Evolutionary conservation across 1,140 invertebrate genomes (phyloP).

Genomic region (Drosophila cardini): DNA sequence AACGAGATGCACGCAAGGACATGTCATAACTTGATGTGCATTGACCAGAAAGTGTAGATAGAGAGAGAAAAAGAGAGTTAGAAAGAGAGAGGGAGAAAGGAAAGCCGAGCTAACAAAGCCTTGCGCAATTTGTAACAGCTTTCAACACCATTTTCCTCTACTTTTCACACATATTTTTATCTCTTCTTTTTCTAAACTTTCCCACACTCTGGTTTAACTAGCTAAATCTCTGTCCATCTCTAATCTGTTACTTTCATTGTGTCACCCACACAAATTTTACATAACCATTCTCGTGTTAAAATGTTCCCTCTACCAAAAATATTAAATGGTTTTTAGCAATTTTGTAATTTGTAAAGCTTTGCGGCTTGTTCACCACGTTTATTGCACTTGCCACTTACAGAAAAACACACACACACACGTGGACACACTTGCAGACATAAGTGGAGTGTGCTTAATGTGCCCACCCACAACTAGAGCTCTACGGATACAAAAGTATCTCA

Average conservation of each 20-base stretch:
- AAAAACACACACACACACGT: neutral
- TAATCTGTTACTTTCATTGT: conserved; percentile 34
- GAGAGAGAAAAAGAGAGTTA: neutral
- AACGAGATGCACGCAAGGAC: conserved; percentile 18
- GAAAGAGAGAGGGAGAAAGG: neutral
- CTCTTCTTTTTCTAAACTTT: conserved; percentile 24
- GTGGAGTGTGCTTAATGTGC: neutral
- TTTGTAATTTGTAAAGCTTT: conserved; percentile 43
- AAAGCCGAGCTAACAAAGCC: neutral
- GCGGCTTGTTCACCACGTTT: conserved; percentile 1
- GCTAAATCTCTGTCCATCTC: neutral
- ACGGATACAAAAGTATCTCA: conserved; percentile 23
- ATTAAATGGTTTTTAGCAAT: conserved; percentile 24
- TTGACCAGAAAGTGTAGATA: conserved; percentile 4
- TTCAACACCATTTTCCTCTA: conserved; percentile 40
- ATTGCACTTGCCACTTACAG: neutral
- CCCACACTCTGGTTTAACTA: neutral
- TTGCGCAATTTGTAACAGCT: conserved; percentile 56
- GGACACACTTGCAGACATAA: neutral
- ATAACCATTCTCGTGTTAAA: conserved; percentile 32
- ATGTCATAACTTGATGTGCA: conserved; percentile 30
- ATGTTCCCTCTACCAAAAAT: too few species aligned
- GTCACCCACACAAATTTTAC: conserved; percentile 25
- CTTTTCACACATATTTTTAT: conserved; percentile 1
- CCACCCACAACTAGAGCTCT: conserved; percentile 33